phyloP scores from a whole-genome alignment of 2,797 vertebrate genomes.

The Cyclopterus lumpus region DNA sequence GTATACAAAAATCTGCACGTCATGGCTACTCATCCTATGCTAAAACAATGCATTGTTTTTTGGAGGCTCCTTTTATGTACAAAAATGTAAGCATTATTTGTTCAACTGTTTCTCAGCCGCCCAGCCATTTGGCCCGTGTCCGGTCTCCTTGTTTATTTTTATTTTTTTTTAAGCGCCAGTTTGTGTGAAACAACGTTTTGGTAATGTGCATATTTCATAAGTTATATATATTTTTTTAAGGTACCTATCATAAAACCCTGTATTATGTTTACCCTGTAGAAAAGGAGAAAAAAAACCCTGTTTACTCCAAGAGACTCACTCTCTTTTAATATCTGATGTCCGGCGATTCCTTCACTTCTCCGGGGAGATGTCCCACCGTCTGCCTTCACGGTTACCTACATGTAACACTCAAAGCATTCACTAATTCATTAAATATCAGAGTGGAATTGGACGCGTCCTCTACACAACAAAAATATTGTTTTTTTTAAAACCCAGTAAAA shows the following conservation, averaged over 20 bases:
- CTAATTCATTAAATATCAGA: constrained; percentile 26
- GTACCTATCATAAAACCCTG: constrained; percentile 67
- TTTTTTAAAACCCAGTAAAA: constrained; percentile 11
- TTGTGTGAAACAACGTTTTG: constrained; percentile 60
- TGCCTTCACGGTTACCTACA: not conserved
- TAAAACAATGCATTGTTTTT: constrained; percentile 20
- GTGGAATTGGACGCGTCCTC: constrained; percentile 8
- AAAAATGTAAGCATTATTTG: constrained; percentile 47
- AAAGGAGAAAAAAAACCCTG: constrained; percentile 75
- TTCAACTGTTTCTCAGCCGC: constrained; percentile 19
- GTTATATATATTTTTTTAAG: constrained; percentile 45
- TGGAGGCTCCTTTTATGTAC: constrained; percentile 18
- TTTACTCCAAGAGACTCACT: constrained; percentile 61
- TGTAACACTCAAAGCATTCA: constrained; percentile 30
- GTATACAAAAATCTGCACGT: constrained; percentile 5
- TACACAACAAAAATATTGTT: constrained; percentile 11
- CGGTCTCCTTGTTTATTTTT: constrained; percentile 7
- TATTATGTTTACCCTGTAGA: constrained; percentile 74
- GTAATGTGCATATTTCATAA: constrained; percentile 70
- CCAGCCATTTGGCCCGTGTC: constrained; percentile 35
- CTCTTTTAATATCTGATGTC: constrained; percentile 3
- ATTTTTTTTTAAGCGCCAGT: constrained; percentile 45
- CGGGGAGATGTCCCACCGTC: constrained; percentile 21
- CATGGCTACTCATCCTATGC: constrained; percentile 66
- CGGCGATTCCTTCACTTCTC: constrained; percentile 5